Evolutionary conservation across 2,797 vertebrate species (phyloP).

Genomic region (Gadopsis bispinosus): DNA sequence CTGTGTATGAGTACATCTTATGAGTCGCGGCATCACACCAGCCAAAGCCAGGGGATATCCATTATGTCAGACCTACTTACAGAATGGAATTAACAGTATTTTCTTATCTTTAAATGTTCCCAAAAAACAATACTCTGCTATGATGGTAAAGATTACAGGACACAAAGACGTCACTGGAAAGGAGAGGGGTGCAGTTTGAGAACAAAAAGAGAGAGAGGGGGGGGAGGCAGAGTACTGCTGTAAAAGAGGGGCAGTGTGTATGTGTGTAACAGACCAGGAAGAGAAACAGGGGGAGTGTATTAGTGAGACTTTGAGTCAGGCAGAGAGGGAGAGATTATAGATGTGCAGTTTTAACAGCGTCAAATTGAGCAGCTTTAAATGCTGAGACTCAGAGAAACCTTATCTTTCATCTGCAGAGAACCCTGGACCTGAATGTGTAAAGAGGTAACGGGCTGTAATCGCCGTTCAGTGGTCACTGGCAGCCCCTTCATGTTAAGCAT

Average conservation of each 20-base stretch:
- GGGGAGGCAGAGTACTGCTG: neutral
- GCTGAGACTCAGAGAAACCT: conserved; percentile 39
- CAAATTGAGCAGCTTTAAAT: conserved; percentile 47
- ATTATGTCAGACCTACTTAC: neutral
- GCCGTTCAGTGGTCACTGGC: conserved; percentile 33
- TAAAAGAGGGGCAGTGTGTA: neutral
- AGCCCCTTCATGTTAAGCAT: conserved; percentile 51
- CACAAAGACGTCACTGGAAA: neutral
- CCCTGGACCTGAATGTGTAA: conserved; percentile 69
- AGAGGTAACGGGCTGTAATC: conserved; percentile 44
- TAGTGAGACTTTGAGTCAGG: conserved; percentile 10
- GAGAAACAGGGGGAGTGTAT: conserved; percentile 18
- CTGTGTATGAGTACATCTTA: neutral
- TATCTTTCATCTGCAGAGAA: conserved; percentile 68
- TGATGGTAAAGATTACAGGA: neutral
- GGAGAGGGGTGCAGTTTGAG: neutral
- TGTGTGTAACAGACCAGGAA: neutral
- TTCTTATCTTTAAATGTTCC: neutral
- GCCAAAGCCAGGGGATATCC: neutral
- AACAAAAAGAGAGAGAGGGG: neutral
- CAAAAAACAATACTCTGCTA: neutral
- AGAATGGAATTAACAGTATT: neutral
- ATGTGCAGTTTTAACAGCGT: conserved; percentile 42
- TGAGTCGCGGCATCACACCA: neutral
- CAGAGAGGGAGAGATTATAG: conserved; percentile 32